Evolutionary conservation across 2,113 vertebrate species (phyloP).

Genomic region (Brachypteracias leptosomus): DNA sequence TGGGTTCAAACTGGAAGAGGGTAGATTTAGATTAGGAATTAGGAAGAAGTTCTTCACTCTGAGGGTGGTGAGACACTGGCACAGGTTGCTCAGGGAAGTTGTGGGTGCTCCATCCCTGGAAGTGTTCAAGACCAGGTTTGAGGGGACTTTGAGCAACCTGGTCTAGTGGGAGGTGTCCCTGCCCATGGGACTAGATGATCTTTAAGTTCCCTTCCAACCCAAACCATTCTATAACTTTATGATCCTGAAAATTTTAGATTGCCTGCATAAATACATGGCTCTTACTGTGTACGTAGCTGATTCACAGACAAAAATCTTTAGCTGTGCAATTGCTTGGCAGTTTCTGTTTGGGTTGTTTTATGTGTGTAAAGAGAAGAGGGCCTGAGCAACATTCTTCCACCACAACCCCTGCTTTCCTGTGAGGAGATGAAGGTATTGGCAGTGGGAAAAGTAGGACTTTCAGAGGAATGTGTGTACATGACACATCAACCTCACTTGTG

Average conservation of each 20-base stretch:
- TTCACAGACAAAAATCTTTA: neutral
- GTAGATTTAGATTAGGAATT: too few relatives aligned
- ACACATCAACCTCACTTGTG: neutral
- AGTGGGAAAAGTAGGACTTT: neutral
- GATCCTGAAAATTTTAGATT: neutral
- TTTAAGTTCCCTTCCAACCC: too few relatives aligned
- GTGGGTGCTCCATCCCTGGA: too few relatives aligned
- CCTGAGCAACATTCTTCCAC: neutral
- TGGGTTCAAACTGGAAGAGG: too few relatives aligned
- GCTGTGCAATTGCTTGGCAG: neutral
- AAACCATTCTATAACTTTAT: too few relatives aligned
- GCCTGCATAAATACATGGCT: neutral
- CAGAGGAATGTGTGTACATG: neutral
- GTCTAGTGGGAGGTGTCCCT: too few relatives aligned
- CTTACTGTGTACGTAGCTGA: neutral
- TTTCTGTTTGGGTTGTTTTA: neutral
- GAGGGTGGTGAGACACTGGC: too few relatives aligned
- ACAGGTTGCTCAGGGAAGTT: too few relatives aligned
- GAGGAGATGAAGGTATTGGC: neutral
- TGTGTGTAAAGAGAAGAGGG: neutral
- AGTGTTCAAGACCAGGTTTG: too few relatives aligned
- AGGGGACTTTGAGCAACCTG: too few relatives aligned
- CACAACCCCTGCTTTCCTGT: neutral
- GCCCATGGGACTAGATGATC: too few relatives aligned
- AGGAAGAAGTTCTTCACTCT: too few relatives aligned